Conservation (phyloP, 23 tunicate species). For the Ascidia mentula region DNA sequence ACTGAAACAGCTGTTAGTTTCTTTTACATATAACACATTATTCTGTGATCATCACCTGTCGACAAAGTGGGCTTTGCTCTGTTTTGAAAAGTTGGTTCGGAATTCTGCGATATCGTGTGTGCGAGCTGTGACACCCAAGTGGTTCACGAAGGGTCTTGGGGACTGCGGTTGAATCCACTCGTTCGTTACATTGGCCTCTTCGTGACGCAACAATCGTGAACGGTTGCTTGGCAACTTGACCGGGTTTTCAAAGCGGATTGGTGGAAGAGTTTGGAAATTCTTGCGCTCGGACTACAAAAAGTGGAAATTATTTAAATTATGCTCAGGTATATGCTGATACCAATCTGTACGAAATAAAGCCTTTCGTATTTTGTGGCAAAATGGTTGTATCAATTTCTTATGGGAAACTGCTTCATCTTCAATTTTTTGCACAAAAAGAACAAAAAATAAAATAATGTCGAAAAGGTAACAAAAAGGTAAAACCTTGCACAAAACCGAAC, state of each 20-base stretch:
- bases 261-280: conserved; percentile 74
- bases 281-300: conserved; percentile 57
- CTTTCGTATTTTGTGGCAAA: too few relatives aligned
- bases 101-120: conserved; percentile 87
- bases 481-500: too few relatives aligned
- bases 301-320: background rate
- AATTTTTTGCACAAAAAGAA: too few relatives aligned
- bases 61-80: conserved; percentile 48
- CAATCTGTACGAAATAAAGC: too few relatives aligned
- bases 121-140: conserved; percentile 83
- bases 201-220: conserved; percentile 53
- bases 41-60: too few relatives aligned
- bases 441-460: too few relatives aligned
- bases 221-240: conserved; percentile 81
- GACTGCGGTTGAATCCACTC: conserved; percentile 78
- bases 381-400: too few relatives aligned
- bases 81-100: conserved; percentile 50
- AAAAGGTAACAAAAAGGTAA: too few relatives aligned
- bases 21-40: too few relatives aligned
- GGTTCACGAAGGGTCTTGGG: conserved; percentile 67
- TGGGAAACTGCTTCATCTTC: too few relatives aligned
- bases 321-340: too few relatives aligned
- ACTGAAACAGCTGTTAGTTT: too few relatives aligned
- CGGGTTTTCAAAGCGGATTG: conserved; percentile 85
- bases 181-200: conserved; percentile 28